phyloP scores from a whole-genome alignment of 2,797 vertebrate species.

The Bryconaethiops microstoma region DNA sequence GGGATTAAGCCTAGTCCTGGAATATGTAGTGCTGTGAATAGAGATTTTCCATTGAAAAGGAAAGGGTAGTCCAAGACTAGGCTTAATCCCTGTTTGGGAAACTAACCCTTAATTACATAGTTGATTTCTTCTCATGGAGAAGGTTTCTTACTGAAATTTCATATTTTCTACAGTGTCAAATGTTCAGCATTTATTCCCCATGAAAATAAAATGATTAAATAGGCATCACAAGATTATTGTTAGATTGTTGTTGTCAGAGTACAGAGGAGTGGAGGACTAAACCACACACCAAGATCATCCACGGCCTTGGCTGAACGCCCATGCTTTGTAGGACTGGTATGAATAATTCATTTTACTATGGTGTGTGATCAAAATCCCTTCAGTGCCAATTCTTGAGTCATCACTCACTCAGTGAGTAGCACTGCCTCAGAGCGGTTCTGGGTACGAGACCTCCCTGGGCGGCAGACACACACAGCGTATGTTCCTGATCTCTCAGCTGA shows the following conservation, averaged over 20 bases:
- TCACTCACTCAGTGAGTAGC: constrained; percentile 21
- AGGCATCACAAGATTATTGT: constrained; percentile 22
- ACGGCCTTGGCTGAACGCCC: constrained; percentile 33
- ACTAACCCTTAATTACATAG: background rate
- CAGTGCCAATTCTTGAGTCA: constrained; percentile 35
- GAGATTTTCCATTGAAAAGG: too few species aligned
- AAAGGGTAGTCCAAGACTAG: too few species aligned
- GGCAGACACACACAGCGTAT: constrained; percentile 12
- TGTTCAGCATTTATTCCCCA: background rate
- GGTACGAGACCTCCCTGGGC: constrained; percentile 8
- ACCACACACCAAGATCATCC: constrained; percentile 39
- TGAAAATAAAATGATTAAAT: background rate
- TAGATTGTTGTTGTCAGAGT: constrained; percentile 27
- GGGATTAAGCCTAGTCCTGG: too few species aligned
- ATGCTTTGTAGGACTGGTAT: constrained; percentile 33
- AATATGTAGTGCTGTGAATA: too few species aligned
- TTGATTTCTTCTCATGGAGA: background rate
- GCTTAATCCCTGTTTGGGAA: too few species aligned
- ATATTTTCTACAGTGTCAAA: background rate
- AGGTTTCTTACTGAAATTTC: background rate
- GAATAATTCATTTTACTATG: constrained; percentile 41
- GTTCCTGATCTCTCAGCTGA: background rate
- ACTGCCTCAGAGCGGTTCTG: background rate
- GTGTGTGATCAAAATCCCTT: constrained; percentile 37
- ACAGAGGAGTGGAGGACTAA: constrained; percentile 33